A percentile compares a stretch with the other conserved stretches of the same genome.
phyloP scores from a whole-genome alignment of 2,888 invertebrate species.

The Mythimna ferrago region DNA sequence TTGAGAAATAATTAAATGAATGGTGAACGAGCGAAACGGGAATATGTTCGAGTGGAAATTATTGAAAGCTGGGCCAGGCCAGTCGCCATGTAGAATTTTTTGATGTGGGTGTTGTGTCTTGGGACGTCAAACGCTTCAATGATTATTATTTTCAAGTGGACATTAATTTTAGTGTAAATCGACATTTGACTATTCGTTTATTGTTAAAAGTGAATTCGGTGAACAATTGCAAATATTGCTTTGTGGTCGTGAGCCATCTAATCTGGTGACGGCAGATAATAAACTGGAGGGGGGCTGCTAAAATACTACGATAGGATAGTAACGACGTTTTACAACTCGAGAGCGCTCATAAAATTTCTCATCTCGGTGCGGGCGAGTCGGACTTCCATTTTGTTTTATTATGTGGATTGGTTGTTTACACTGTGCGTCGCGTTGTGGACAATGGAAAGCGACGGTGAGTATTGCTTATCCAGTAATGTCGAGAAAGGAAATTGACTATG shows the following conservation, averaged over 20 bases:
- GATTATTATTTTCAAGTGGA: slow-evolving; percentile 89
- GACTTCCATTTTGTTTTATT: slow-evolving; percentile 90
- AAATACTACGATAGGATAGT: slow-evolving; percentile 91
- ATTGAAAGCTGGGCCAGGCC: slow-evolving; percentile 88
- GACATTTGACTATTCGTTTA: slow-evolving; percentile 75
- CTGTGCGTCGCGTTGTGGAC: slow-evolving; percentile 83
- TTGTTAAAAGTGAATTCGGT: slow-evolving; percentile 75
- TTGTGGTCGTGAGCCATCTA: slow-evolving; percentile 81
- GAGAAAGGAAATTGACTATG: slow-evolving; percentile 66
- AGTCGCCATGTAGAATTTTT: slow-evolving; percentile 90
- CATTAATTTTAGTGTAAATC: slow-evolving; percentile 83
- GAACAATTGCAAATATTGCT: slow-evolving; percentile 76
- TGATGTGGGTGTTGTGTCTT: slow-evolving; percentile 90
- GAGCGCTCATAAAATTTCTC: slow-evolving; percentile 86
- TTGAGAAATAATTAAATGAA: slow-evolving; percentile 89
- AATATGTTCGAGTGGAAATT: slow-evolving; percentile 89
- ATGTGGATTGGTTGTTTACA: slow-evolving; percentile 89
- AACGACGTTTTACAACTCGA: slow-evolving; percentile 90
- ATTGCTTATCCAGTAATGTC: slow-evolving; percentile 70
- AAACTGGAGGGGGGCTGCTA: slow-evolving; percentile 89
- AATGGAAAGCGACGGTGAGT: slow-evolving; percentile 89
- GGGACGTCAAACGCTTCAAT: slow-evolving; percentile 89
- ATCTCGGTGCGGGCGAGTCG: slow-evolving; percentile 85
- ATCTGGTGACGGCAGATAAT: slow-evolving; percentile 85
- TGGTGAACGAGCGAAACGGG: slow-evolving; percentile 88